A percentile compares a stretch with the other conserved stretches of the same genome.
Conservation (phyloP, 2,888 invertebrate genomes). For the Drosophila subquinaria region DNA sequence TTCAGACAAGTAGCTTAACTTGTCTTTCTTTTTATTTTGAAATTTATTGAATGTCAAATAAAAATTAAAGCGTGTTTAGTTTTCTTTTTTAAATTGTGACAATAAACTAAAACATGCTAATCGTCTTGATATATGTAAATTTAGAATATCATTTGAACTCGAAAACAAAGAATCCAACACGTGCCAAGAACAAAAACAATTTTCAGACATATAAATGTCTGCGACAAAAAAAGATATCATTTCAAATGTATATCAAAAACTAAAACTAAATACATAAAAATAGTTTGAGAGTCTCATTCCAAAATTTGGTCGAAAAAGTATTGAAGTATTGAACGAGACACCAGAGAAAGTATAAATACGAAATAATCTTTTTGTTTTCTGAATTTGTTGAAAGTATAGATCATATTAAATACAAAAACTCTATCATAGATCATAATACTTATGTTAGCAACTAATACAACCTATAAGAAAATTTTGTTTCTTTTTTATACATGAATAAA, state of each 20-base stretch:
- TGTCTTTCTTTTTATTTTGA: neutral
- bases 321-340: neutral
- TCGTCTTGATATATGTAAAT: slow-evolving; percentile 2
- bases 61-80: slow-evolving; percentile 10
- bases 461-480: neutral
- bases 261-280: slow-evolving; percentile 17
- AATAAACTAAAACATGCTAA: slow-evolving; percentile 20
- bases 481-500: neutral
- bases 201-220: slow-evolving; percentile 7
- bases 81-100: slow-evolving; percentile 12
- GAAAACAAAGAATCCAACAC: slow-evolving; percentile 6
- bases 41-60: slow-evolving; percentile 13
- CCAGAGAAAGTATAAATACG: neutral
- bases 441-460: neutral
- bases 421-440: neutral
- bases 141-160: slow-evolving; percentile 1
- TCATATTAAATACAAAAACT: neutral
- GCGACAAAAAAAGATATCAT: slow-evolving; percentile 7
- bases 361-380: neutral
- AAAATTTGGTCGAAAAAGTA: neutral
- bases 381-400: neutral
- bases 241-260: slow-evolving; percentile 6
- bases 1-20: neutral
- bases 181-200: slow-evolving; percentile 17
- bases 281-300: slow-evolving; percentile 15